These are phyloP conservation scores for Nyctibius bracteatus DNA, from an alignment of 2,113 vertebrate genomes.

Conservation along the genomic window DNA sequence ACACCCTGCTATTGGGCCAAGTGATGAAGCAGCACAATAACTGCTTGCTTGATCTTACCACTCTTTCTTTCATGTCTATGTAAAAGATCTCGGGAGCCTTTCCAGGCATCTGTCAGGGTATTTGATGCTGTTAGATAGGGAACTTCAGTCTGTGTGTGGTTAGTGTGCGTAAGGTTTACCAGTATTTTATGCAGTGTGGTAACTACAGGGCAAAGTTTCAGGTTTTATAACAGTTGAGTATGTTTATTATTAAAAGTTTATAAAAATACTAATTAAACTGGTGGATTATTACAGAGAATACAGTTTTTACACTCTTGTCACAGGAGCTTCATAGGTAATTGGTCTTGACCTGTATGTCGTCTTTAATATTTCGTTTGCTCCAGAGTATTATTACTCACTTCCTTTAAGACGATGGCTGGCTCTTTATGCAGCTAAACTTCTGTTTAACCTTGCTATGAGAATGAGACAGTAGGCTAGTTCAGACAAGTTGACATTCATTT, in stretches of 20 bases:
- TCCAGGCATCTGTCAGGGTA: slow-evolving; percentile 19
- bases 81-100: slow-evolving; percentile 25
- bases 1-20: slow-evolving; percentile 50
- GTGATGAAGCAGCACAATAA: slow-evolving; percentile 32
- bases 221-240: slow-evolving; percentile 33
- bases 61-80: neutral
- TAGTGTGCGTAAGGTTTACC: neutral
- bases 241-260: slow-evolving; percentile 36
- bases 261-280: slow-evolving; percentile 32
- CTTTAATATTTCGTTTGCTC: slow-evolving; percentile 68
- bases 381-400: slow-evolving; percentile 70
- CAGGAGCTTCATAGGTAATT: slow-evolving; percentile 68
- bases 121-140: slow-evolving; percentile 1
- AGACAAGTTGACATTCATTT: slow-evolving; percentile 74
- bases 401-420: slow-evolving; percentile 55
- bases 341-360: slow-evolving; percentile 62
- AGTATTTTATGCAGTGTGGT: neutral
- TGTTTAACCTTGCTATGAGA: slow-evolving; percentile 78
- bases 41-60: slow-evolving; percentile 40
- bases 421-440: slow-evolving; percentile 72
- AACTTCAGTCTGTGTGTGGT: neutral
- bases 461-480: slow-evolving; percentile 78
- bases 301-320: slow-evolving; percentile 52
- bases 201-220: slow-evolving; percentile 3
- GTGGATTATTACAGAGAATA: slow-evolving; percentile 27